Base-by-base conservation (phyloP, 2,888 invertebrate species). In the Myopa testacea region DNA sequence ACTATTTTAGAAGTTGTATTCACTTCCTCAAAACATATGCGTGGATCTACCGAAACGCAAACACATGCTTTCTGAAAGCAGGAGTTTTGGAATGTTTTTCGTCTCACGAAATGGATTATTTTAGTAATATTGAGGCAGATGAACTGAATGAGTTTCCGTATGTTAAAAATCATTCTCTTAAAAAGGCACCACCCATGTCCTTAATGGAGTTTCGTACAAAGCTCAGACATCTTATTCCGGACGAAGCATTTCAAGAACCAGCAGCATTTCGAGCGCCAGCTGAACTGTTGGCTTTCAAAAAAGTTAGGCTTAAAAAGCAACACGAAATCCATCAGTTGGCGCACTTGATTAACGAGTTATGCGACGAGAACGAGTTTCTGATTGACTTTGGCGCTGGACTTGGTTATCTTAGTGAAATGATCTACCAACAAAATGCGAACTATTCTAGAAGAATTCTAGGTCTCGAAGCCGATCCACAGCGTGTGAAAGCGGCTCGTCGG, bases 341-440 rank as follows among this genome's bases (percentile, higher is more conserved):
- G 3, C 88, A 91, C 52, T 88, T 92, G 7, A 86, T 90, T 68
- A 40, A 84, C 34, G 78, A 77, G 0, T 80, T 82, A 16, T 85
- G 85, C 82, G 82, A 85, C n/a, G 82, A 88, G 8, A 86, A 88
- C 8, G 91, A 92, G 77, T 88, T 91, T 3, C 89, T 95, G 34
- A 90, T 95, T 0, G 95, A 95, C 87, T 91, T 95, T 83, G 95
- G 95, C 16, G 92, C 93, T 19, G 95, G 95, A 7, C 89, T 95
- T 90, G 95, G 95, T 0, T 95, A 95, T 84, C 89, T 95, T 69
- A 93, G 93, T 80, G 93, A 94, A 85, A 85, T 92, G n/a, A 84
- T 95, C 38, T 90, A 91, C 83, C 45, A 50, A 10, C 89, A 90
- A 26, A 92, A 92, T n/a, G 88, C 90, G 7, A 92, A 91, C 80